Percentiles rank a stretch among this genome's conserved stretches.
These are phyloP conservation scores for Acleris holmiana DNA, from an alignment of 2,888 invertebrate genomes.

Conservation along the genomic window DNA sequence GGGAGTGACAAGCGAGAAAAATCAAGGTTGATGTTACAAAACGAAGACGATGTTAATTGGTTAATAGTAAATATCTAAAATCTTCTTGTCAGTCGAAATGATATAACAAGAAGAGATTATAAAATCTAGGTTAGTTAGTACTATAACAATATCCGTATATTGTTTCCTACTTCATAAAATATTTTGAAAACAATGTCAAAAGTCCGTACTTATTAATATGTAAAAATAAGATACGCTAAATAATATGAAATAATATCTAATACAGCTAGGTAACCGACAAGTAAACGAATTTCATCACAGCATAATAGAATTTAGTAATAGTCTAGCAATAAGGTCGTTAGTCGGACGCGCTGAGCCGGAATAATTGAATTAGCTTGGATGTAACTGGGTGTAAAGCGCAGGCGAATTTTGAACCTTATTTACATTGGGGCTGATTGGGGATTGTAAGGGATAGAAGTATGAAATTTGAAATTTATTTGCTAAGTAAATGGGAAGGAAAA, in stretches of 20 bases:
- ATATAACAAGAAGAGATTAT: too few species aligned
- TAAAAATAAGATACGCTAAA: not conserved
- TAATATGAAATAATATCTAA: not conserved
- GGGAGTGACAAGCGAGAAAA: too few species aligned
- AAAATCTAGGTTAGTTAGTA: too few species aligned
- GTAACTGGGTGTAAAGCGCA: conserved; percentile 46
- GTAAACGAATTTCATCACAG: conserved; percentile 32
- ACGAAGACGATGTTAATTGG: too few species aligned
- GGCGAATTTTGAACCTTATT: conserved; percentile 47
- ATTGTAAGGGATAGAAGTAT: conserved; percentile 12
- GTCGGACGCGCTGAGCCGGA: conserved; percentile 69
- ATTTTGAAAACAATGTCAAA: too few species aligned
- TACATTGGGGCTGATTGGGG: conserved; percentile 16
- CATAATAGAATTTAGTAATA: conserved; percentile 37
- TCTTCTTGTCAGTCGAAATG: too few species aligned
- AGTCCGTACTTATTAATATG: too few species aligned
- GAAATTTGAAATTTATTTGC: conserved; percentile 1
- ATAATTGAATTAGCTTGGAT: conserved; percentile 74
- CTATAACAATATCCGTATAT: too few species aligned
- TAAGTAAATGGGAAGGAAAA: not conserved
- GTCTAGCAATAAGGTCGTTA: conserved; percentile 68
- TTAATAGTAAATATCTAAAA: too few species aligned
- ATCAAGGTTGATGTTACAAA: too few species aligned
- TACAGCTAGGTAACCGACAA: not conserved
- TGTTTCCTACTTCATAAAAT: too few species aligned